Evolutionary conservation across 1,140 invertebrate species (phyloP), one percentile per base, ranked within the genome.

Genomic region (Chionoecetes opilio): DNA sequence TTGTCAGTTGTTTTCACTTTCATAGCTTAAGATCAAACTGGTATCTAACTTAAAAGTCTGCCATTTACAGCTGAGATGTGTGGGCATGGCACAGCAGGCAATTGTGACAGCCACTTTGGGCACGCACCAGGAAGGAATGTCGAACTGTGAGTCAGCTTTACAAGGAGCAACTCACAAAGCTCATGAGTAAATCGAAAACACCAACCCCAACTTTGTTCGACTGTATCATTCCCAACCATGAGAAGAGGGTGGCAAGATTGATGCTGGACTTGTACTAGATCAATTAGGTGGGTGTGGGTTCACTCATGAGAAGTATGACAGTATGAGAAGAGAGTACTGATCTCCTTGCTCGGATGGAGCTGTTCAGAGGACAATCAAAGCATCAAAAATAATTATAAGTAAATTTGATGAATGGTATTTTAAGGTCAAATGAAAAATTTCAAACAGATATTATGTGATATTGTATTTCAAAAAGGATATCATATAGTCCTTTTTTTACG

Each of bases 151-250:
- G 99, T 11, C 99, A 99, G 97, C 97, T 99, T 90, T 99, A 99
- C 97, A 99, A 99, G 97, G 99, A 99, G 97, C 99, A 99, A 97
- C 97, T 99, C 95, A 98, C 98, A 3, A 99, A 99, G 97, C 97
- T 99, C 35, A 99, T 99, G 99, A 98, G 97, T 1, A 99, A 99
- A 0, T 99, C 86, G 98, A 99, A 89, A 99, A 99, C 97, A 99
- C 99, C 37, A 99, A 99, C 97, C 99, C 99, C 0, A 99, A 99
- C 97, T 99, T 99, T 97, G 99, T 99, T n/a, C 98, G 99, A n/a
- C 96, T 99, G 99, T 97, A 99, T 99, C 97, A 99, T 99, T 97
- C 99, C 99, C 17, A 99, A 99, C 97, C 99, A 99, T 97, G 99
- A 99, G 97, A 99, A 99, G 97, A 98, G 99, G 97, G 99, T 91